These are phyloP conservation scores for Aproaerema taeniolella DNA, from an alignment of 2,888 invertebrate genomes.

Conservation along the genomic window DNA sequence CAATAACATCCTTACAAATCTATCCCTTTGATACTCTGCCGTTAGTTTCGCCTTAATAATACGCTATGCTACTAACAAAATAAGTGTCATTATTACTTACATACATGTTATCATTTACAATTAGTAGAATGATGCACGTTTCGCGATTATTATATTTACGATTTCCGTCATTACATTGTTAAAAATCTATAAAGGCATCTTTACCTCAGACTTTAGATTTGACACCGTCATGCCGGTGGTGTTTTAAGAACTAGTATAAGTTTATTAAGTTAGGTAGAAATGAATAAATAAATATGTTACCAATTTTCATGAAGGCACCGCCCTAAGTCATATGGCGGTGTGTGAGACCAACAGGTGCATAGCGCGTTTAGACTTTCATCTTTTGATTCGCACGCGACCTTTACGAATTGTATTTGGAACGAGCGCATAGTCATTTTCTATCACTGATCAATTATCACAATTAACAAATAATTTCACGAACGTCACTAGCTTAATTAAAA, in stretches of 20 bases:
- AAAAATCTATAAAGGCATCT: conserved; percentile 77
- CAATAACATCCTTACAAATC: conserved; percentile 68
- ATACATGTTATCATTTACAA: conserved; percentile 54
- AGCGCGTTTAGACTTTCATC: background rate
- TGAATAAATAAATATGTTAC: conserved; percentile 68
- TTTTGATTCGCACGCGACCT: background rate
- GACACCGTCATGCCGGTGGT: conserved; percentile 69
- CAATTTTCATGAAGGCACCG: conserved; percentile 49
- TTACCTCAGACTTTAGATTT: conserved; percentile 77
- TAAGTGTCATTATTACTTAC: conserved; percentile 73
- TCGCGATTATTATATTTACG: conserved; percentile 56
- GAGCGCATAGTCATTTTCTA: conserved; percentile 35
- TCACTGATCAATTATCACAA: conserved; percentile 69
- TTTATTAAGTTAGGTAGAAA: conserved; percentile 63
- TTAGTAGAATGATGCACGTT: conserved; percentile 70
- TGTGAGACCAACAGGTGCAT: conserved; percentile 33
- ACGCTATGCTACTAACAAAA: conserved; percentile 69
- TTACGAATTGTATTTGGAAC: conserved; percentile 8
- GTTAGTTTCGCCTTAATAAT: conserved; percentile 61
- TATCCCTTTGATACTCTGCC: conserved; percentile 68
- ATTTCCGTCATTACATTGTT: conserved; percentile 59
- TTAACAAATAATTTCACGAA: conserved; percentile 70
- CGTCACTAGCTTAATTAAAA: conserved; percentile 45
- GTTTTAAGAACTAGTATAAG: conserved; percentile 62
- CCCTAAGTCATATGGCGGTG: conserved; percentile 20